Evolutionary conservation across 1,140 invertebrate species (phyloP).

Genomic region (Drosophila trapezifrons): DNA sequence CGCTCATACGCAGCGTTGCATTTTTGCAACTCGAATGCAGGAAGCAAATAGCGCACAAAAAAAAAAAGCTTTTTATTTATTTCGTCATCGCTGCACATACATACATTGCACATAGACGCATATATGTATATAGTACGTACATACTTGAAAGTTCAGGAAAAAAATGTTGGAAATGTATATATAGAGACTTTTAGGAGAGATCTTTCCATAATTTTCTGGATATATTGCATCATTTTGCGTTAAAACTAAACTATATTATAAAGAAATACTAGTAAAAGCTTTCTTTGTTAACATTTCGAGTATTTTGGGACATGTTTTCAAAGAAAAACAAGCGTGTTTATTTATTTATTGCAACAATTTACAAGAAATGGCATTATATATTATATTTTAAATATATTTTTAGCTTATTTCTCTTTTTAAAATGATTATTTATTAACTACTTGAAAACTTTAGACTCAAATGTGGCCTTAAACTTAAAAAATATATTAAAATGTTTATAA

Average conservation of each 20-base stretch:
- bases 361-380: too few relatives aligned
- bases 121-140: conserved; percentile 4
- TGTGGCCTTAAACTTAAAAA: too few relatives aligned
- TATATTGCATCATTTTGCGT: background rate
- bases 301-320: conserved; percentile 29
- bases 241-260: conserved; percentile 15
- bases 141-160: conserved; percentile 59
- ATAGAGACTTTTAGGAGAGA: background rate
- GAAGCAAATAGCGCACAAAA: conserved; percentile 52
- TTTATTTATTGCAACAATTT: background rate
- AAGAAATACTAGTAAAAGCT: conserved; percentile 29
- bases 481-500: too few relatives aligned
- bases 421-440: background rate
- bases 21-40: conserved; percentile 59
- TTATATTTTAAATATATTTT: background rate
- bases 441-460: too few relatives aligned
- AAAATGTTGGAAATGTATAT: conserved; percentile 31
- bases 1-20: conserved; percentile 75
- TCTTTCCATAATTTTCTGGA: conserved; percentile 3
- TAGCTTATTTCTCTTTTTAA: background rate
- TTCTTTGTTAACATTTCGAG: conserved; percentile 46
- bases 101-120: conserved; percentile 30
- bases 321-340: conserved; percentile 15
- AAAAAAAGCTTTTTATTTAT: conserved; percentile 67
- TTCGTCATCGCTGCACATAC: conserved; percentile 59